Evolutionary conservation across 2,888 invertebrate genomes (phyloP).

Genomic region (Eudemis profundana): DNA sequence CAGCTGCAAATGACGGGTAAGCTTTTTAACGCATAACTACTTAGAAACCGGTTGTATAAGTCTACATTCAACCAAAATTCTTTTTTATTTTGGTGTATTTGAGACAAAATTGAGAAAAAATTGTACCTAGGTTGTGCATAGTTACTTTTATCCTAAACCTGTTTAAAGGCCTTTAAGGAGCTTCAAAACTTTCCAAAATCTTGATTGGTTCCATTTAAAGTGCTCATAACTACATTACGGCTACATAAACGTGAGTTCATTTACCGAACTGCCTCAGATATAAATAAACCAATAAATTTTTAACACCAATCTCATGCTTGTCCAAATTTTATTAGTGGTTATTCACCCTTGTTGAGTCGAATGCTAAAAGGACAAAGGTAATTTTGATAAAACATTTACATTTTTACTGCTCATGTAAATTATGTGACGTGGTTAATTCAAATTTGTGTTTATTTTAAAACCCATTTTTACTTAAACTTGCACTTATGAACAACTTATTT

Average conservation of each 20-base stretch:
- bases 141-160: too few species aligned
- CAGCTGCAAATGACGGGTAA: constrained; percentile 84
- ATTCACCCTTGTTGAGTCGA: background rate
- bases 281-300: background rate
- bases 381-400: background rate
- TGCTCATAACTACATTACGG: background rate
- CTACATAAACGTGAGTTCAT: background rate
- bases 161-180: too few species aligned
- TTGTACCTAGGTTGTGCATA: too few species aligned
- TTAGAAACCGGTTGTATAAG: background rate
- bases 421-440: too few species aligned
- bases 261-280: background rate
- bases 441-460: too few species aligned
- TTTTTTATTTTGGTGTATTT: too few species aligned
- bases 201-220: background rate
- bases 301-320: background rate
- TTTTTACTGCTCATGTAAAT: background rate
- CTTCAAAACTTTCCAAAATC: background rate
- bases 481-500: too few species aligned
- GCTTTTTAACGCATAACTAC: constrained; percentile 48
- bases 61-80: background rate
- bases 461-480: too few species aligned
- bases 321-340: background rate
- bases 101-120: too few species aligned
- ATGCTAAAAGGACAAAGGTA: background rate